Evolutionary conservation across 1,140 invertebrate species (phyloP).

Genomic region (Drosophila nasuta): DNA sequence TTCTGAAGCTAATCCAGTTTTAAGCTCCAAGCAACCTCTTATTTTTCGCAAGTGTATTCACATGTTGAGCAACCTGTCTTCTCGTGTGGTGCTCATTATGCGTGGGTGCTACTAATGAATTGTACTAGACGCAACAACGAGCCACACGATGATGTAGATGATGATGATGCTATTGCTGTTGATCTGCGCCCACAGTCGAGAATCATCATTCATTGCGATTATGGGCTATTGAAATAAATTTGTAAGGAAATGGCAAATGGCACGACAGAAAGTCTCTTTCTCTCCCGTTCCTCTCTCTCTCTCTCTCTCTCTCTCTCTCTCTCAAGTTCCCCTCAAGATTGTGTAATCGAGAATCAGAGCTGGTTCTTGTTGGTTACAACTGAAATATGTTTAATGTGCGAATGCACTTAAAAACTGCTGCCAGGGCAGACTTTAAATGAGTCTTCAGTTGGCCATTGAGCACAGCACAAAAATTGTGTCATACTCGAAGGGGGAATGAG

Average conservation of each 20-base stretch:
- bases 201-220: conserved; percentile 50
- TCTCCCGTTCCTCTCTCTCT: neutral
- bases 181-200: neutral
- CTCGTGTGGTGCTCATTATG: conserved; percentile 2
- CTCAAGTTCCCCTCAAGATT: neutral
- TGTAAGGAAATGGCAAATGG: conserved; percentile 43
- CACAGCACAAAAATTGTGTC: conserved; percentile 48
- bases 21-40: neutral
- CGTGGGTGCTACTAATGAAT: conserved; percentile 53
- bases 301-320: neutral
- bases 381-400: conserved; percentile 64
- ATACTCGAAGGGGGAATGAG: conserved; percentile 27
- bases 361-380: conserved; percentile 35
- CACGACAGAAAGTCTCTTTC: conserved; percentile 9
- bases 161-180: conserved; percentile 20
- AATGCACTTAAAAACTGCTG: conserved; percentile 70
- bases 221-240: conserved; percentile 73
- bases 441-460: conserved; percentile 46
- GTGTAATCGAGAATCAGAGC: conserved; percentile 12
- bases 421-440: conserved; percentile 51
- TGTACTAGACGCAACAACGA: conserved; percentile 27
- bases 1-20: neutral
- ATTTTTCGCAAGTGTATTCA: conserved; percentile 2
- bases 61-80: neutral
- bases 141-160: conserved; percentile 29